Conservation (phyloP, 2,888 invertebrate species). For the Lapara coniferarum region DNA sequence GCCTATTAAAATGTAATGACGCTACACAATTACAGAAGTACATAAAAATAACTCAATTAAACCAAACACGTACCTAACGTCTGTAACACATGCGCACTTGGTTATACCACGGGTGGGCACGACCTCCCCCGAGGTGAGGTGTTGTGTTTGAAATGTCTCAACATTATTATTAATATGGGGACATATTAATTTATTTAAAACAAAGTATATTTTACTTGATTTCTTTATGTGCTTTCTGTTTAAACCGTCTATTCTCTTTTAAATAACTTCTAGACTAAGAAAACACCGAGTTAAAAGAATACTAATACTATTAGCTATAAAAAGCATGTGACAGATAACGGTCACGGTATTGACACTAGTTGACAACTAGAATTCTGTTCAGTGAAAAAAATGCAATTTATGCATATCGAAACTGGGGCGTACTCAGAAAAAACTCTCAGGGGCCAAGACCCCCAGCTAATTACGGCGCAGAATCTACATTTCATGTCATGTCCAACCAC, state of each 20-base stretch:
- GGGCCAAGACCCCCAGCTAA: conserved; percentile 1
- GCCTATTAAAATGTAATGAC: conserved; percentile 59
- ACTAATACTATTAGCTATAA: too few relatives aligned
- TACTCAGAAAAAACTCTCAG: not conserved
- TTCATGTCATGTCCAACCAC: conserved; percentile 19
- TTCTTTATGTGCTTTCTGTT: too few relatives aligned
- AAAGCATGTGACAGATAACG: too few relatives aligned
- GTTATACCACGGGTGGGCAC: not conserved
- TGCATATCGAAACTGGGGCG: not conserved
- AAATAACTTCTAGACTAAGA: too few relatives aligned
- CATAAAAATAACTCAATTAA: conserved; percentile 51
- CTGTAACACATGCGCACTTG: conserved; percentile 1
- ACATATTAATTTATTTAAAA: too few relatives aligned
- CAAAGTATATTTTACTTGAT: too few relatives aligned
- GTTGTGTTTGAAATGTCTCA: too few relatives aligned
- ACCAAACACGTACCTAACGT: conserved; percentile 31
- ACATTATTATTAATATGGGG: too few relatives aligned
- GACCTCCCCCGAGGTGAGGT: not conserved
- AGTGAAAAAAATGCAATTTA: not conserved
- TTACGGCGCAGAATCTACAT: conserved; percentile 10
- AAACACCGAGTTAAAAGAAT: too few relatives aligned
- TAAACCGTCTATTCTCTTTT: too few relatives aligned
- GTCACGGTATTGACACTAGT: not conserved
- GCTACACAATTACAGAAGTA: conserved; percentile 58
- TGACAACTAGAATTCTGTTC: not conserved